phyloP scores from a whole-genome alignment of 2,797 vertebrate species.

The Tauraco hartlaubi region DNA sequence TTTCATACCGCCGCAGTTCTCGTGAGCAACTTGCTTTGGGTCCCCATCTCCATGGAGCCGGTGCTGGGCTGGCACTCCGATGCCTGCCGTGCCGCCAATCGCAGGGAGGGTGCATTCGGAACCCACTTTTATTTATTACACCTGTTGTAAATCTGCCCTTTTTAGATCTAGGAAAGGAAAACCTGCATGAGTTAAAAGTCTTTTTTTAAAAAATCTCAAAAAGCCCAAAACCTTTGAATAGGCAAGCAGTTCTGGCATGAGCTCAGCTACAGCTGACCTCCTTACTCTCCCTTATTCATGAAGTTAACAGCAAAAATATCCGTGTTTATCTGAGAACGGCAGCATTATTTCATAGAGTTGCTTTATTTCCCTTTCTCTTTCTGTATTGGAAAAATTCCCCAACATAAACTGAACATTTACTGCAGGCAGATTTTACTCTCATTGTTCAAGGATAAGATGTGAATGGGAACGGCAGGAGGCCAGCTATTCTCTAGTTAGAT shows the following conservation, averaged over 20 bases:
- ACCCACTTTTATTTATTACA: not conserved
- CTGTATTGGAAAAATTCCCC: slow-evolving; percentile 42
- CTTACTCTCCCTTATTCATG: slow-evolving; percentile 35
- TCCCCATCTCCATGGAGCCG: not conserved
- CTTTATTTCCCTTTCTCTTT: slow-evolving; percentile 48
- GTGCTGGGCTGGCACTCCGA: not conserved
- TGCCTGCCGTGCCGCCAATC: accelerated
- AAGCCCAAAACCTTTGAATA: not conserved
- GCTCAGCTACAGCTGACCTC: slow-evolving; percentile 44
- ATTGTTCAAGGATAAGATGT: slow-evolving; percentile 74
- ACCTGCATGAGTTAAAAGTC: not conserved
- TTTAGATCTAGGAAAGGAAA: not conserved
- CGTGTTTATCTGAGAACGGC: slow-evolving; percentile 50
- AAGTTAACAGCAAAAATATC: slow-evolving; percentile 66
- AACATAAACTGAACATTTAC: slow-evolving; percentile 69
- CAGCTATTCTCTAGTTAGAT: slow-evolving; percentile 57
- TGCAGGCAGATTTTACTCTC: slow-evolving; percentile 63
- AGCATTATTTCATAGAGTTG: slow-evolving; percentile 67
- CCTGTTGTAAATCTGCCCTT: not conserved
- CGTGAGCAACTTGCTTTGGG: not conserved
- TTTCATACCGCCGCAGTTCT: not conserved
- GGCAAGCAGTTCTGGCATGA: not conserved
- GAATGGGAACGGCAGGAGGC: slow-evolving; percentile 59
- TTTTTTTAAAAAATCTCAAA: not conserved
- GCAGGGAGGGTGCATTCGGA: not conserved